Conservation (phyloP, 2,113 vertebrate genomes). For the Thamnophis sirtalis region DNA sequence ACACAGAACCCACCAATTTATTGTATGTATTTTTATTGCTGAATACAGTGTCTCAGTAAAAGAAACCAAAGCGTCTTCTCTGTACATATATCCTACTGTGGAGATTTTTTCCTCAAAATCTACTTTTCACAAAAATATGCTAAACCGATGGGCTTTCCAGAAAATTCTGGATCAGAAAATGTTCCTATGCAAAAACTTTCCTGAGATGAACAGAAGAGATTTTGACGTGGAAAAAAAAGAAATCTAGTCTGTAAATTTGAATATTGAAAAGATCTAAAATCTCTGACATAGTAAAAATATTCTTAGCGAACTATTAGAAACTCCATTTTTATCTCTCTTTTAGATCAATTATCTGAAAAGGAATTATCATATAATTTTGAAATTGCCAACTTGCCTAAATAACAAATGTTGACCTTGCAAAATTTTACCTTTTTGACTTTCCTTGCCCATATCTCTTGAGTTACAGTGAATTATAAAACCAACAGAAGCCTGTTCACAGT, state of each 20-base stretch:
- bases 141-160: not conserved
- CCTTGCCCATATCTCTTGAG: not conserved
- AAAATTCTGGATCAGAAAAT: not conserved
- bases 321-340: not conserved
- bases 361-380: not conserved
- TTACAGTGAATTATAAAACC: not conserved
- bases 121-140: not conserved
- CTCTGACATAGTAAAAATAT: not conserved
- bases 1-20: not conserved
- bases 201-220: not conserved
- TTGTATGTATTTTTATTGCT: not conserved
- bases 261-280: not conserved
- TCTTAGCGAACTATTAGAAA: not conserved
- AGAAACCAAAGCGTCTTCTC: not conserved
- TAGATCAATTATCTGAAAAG: not conserved
- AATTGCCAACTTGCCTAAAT: not conserved
- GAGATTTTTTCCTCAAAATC: not conserved
- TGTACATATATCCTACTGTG: not conserved
- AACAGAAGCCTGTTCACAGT: not conserved
- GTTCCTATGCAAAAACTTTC: not conserved
- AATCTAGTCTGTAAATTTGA: not conserved
- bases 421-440: not conserved
- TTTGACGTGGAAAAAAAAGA: not conserved
- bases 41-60: not conserved
- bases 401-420: not conserved